These are phyloP conservation scores for Whitmania pigra DNA, from an alignment of 1,140 invertebrate species.

Conservation along the genomic window DNA sequence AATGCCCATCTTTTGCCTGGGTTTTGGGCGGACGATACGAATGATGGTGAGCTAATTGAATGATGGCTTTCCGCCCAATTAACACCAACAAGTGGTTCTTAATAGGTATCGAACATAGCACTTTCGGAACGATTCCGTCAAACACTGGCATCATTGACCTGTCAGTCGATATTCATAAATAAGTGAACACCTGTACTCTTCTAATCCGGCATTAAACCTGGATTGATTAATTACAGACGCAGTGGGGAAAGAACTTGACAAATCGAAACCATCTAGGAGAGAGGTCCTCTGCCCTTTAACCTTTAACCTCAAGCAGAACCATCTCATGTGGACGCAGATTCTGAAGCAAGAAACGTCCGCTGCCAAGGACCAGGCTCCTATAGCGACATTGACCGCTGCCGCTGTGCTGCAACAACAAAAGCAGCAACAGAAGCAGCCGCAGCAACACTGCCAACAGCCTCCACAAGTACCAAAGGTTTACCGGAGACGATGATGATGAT, in stretches of 20 bases:
- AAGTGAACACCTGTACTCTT: neutral
- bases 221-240: neutral
- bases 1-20: conserved; percentile 51
- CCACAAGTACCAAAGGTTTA: no score
- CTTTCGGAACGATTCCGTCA: neutral
- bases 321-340: conserved; percentile 5
- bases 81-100: neutral
- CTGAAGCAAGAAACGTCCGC: conserved; percentile 3
- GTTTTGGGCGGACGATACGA: no score
- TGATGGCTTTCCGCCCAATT: neutral
- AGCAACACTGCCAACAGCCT: no score
- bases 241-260: neutral
- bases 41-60: no score
- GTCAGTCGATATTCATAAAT: neutral
- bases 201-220: neutral
- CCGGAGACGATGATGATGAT: no score
- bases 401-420: conserved; percentile 4
- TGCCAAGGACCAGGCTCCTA: neutral
- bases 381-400: neutral
- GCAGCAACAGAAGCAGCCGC: neutral
- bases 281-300: neutral
- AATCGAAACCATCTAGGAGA: neutral
- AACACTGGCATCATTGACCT: no score
- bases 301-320: conserved; percentile 8
- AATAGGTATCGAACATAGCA: neutral